A percentile compares a stretch with the other conserved stretches of the same genome.
Evolutionary conservation across 2,797 vertebrate species (phyloP).

Genomic region (Simalia tracyae): DNA sequence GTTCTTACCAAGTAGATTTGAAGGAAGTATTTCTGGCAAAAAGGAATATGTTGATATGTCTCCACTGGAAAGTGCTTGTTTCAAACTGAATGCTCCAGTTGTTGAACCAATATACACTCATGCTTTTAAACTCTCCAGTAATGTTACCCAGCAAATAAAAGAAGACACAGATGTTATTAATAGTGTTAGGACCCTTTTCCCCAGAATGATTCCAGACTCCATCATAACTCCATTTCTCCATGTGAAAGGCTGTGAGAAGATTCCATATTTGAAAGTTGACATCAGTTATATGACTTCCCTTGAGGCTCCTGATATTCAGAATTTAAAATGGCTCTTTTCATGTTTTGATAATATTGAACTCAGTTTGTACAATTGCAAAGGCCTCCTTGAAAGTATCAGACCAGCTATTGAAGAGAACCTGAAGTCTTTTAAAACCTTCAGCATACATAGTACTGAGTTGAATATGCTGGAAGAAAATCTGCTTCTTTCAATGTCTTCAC

Average conservation of each 20-base stretch:
- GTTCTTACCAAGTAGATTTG: conserved; percentile 17
- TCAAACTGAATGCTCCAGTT: conserved; percentile 18
- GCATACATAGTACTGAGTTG: background rate
- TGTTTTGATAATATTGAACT: conserved; percentile 49
- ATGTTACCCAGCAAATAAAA: background rate
- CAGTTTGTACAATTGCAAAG: background rate
- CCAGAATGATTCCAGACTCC: conserved; percentile 19
- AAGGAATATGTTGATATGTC: background rate
- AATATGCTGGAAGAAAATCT: conserved; percentile 42
- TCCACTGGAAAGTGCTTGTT: background rate
- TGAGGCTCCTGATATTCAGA: conserved; percentile 1
- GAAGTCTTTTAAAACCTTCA: conserved; percentile 40
- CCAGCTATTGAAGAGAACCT: conserved; percentile 37
- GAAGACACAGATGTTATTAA: background rate
- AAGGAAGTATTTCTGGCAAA: background rate
- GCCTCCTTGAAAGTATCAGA: conserved; percentile 41
- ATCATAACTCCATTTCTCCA: background rate
- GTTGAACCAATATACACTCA: conserved; percentile 31
- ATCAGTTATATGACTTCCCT: background rate
- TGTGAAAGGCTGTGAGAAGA: background rate
- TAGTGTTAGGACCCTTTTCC: background rate
- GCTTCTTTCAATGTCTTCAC: conserved; percentile 51
- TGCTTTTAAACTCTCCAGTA: conserved; percentile 7
- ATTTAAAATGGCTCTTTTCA: conserved; percentile 45
- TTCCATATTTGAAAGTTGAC: conserved; percentile 2